A percentile compares a stretch with the other conserved stretches of the same genome.
Evolutionary conservation across 1,140 invertebrate genomes (phyloP).

Genomic region (Drosophila sp.): DNA sequence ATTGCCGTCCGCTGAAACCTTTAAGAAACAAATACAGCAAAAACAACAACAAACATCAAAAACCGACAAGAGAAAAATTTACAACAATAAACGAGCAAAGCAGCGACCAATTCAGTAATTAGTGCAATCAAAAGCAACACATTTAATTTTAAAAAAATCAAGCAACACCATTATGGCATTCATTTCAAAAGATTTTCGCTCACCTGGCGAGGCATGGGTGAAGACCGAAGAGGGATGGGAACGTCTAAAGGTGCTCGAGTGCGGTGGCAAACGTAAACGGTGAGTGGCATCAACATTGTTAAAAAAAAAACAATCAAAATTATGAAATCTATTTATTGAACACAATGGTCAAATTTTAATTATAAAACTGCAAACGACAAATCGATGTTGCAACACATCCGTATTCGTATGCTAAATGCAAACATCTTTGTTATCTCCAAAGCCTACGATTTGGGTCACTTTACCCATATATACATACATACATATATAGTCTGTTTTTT

Average conservation of each 20-base stretch:
- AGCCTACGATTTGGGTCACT: background rate
- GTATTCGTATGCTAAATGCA: background rate
- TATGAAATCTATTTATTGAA: background rate
- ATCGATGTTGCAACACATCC: background rate
- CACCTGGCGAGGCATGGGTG: slow-evolving; percentile 98
- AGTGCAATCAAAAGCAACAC: slow-evolving; percentile 48
- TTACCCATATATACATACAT: background rate
- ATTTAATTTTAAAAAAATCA: slow-evolving; percentile 2
- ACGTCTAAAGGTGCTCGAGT: slow-evolving; percentile 95
- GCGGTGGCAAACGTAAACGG: slow-evolving; percentile 86
- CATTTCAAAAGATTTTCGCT: slow-evolving; percentile 96
- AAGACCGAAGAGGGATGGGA: slow-evolving; percentile 98
- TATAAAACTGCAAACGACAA: background rate
- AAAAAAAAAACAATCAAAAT: slow-evolving; percentile 11
- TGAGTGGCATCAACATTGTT: slow-evolving; percentile 68
- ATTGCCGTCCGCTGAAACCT: slow-evolving; percentile 64
- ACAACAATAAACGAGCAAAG: slow-evolving; percentile 36
- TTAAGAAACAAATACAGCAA: slow-evolving; percentile 28
- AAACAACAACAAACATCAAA: slow-evolving; percentile 7
- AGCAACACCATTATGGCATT: slow-evolving; percentile 91
- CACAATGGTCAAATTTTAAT: slow-evolving; percentile 11
- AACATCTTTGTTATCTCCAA: slow-evolving; percentile 1
- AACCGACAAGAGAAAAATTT: slow-evolving; percentile 39
- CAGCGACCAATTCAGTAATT: slow-evolving; percentile 43
- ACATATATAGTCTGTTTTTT: background rate